Evolutionary conservation across 1,140 invertebrate genomes (phyloP).

Genomic region (Dufourea novaeangliae): DNA sequence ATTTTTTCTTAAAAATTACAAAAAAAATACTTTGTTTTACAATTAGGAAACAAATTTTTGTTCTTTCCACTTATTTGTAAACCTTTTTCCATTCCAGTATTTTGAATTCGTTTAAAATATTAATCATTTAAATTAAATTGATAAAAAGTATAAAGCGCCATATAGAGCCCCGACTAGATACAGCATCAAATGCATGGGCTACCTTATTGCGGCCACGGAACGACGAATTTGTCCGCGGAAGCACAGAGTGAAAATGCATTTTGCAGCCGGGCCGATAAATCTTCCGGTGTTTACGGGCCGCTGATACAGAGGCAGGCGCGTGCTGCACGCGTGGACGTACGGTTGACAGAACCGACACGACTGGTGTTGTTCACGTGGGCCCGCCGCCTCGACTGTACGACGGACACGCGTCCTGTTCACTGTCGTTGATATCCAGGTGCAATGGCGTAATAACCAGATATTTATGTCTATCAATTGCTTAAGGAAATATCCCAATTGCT

Average conservation of each 20-base stretch:
- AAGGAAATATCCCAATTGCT: no score
- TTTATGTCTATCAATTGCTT: not conserved
- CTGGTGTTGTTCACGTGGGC: constrained; percentile 3
- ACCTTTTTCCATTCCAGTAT: no score
- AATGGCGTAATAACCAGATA: not conserved
- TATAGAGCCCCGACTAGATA: no score
- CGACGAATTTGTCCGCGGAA: constrained; percentile 9
- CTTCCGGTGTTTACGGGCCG: not conserved
- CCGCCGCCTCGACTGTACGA: not conserved
- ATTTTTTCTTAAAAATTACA: no score
- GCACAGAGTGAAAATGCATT: constrained; percentile 19
- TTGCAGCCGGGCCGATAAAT: constrained; percentile 20
- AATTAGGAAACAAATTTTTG: no score
- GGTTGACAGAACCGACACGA: not conserved
- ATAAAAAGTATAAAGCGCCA: no score
- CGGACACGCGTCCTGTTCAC: not conserved
- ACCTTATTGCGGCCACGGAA: constrained; percentile 12
- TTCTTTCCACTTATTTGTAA: no score
- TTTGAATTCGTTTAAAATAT: no score
- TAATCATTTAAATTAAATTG: no score
- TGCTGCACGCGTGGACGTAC: not conserved
- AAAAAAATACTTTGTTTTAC: no score
- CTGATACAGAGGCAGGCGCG: not conserved
- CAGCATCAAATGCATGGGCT: no score
- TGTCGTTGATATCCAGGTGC: not conserved